Conservation (phyloP, 2,888 invertebrate species). For the Nomada hirtipes region DNA sequence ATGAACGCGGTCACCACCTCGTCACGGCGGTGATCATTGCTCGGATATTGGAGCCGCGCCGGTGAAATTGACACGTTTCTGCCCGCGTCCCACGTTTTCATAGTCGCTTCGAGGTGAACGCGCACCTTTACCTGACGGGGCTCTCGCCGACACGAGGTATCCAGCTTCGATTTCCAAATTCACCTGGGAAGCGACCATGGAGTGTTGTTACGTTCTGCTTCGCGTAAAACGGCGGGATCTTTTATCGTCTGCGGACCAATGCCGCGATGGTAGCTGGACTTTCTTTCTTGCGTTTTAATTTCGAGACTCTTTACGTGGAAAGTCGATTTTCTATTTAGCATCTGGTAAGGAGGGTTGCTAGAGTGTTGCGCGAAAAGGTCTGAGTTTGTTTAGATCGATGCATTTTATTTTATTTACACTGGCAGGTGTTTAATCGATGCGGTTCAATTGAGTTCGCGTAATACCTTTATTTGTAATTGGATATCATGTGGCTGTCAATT, state of each 20-base stretch:
- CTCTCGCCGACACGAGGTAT: conserved; percentile 28
- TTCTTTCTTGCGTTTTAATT: conserved; percentile 2
- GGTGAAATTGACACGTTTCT: conserved; percentile 28
- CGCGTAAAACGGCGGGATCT: conserved; percentile 3
- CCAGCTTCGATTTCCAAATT: conserved; percentile 38
- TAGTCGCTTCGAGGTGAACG: conserved; percentile 8
- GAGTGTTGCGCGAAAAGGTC: not conserved
- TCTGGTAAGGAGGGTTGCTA: too few species aligned
- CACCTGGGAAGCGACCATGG: not conserved
- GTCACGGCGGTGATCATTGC: conserved; percentile 38
- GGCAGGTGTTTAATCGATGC: too few species aligned
- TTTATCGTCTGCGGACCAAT: conserved; percentile 24
- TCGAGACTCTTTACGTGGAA: not conserved
- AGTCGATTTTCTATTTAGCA: not conserved
- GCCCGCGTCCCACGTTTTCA: conserved; percentile 15
- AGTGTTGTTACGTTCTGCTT: conserved; percentile 15
- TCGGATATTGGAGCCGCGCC: conserved; percentile 41
- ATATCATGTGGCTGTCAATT: too few species aligned
- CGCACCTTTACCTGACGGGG: conserved; percentile 16
- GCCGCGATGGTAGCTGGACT: not conserved
- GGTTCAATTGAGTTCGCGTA: too few species aligned
- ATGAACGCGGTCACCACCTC: conserved; percentile 24
- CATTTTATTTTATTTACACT: too few species aligned
- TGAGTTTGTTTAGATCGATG: too few species aligned
- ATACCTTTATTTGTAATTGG: too few species aligned